Conservation (phyloP, 1,140 invertebrate genomes). For the Pogonomyrmex californicus region DNA sequence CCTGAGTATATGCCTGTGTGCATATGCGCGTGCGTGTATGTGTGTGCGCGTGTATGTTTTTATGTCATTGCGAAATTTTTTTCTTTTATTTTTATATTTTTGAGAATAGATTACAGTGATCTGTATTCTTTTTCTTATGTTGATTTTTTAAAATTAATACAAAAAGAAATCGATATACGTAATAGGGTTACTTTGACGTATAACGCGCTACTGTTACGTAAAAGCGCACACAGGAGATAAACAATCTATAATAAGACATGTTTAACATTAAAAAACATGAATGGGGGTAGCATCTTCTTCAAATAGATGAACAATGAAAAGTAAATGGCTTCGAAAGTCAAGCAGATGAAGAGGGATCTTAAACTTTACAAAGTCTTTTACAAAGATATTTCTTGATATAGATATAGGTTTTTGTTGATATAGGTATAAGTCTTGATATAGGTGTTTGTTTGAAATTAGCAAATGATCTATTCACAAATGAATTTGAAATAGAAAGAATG, state of each 20-base stretch:
- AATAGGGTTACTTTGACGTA: slow-evolving; percentile 41
- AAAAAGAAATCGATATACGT: slow-evolving; percentile 34
- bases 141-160: slow-evolving; percentile 29
- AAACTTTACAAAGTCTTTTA: background rate
- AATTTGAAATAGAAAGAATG: too few species aligned
- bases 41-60: background rate
- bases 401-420: too few species aligned
- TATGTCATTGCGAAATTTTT: background rate
- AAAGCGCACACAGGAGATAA: slow-evolving; percentile 29
- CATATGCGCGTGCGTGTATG: background rate
- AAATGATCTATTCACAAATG: too few species aligned
- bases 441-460: too few species aligned
- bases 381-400: background rate
- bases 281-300: background rate
- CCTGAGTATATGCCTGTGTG: too few species aligned
- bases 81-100: slow-evolving; percentile 11
- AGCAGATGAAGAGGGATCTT: background rate
- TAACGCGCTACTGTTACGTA: slow-evolving; percentile 41
- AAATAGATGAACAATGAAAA: slow-evolving; percentile 8
- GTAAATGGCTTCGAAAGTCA: background rate
- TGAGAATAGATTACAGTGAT: slow-evolving; percentile 22
- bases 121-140: slow-evolving; percentile 9
- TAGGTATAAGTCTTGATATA: too few species aligned
- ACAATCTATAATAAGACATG: slow-evolving; percentile 53
- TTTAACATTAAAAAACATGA: slow-evolving; percentile 46